A percentile compares a stretch with the other conserved stretches of the same genome.
phyloP scores from a whole-genome alignment of 35 echinoderm and acorn worm genomes.

The Lytechinus variegatus region DNA sequence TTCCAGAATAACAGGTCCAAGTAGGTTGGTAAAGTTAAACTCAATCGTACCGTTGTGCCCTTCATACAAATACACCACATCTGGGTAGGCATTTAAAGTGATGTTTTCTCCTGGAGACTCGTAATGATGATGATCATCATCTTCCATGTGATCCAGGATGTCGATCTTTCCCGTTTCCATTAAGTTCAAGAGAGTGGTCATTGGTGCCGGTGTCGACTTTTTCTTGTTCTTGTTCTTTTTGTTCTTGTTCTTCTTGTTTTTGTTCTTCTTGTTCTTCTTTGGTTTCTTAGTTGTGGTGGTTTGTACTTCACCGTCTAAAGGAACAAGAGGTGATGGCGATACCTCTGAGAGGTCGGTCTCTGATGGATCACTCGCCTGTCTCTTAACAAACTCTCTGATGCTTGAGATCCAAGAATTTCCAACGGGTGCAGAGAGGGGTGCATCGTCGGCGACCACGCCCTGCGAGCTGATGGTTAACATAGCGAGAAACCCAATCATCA shows the following conservation, averaged over 20 bases:
- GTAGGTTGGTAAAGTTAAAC: slow-evolving; percentile 50
- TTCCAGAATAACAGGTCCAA: slow-evolving; percentile 46
- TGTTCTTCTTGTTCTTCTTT: background rate
- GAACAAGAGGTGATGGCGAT: background rate
- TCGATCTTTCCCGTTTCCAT: background rate
- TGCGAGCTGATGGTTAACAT: background rate
- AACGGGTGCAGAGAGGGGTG: background rate
- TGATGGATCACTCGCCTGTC: background rate
- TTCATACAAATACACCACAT: background rate
- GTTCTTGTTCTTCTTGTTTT: background rate
- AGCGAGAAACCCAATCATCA: background rate
- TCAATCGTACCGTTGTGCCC: slow-evolving; percentile 33
- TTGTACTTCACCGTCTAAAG: background rate
- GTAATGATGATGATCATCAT: background rate
- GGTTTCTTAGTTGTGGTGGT: slow-evolving; percentile 50
- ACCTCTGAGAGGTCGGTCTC: background rate
- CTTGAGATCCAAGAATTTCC: background rate
- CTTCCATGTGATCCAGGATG: background rate
- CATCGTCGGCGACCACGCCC: background rate
- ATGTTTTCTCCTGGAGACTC: slow-evolving; percentile 13
- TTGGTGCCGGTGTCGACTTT: slow-evolving; percentile 7
- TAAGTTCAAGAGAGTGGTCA: background rate
- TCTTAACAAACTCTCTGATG: slow-evolving; percentile 22
- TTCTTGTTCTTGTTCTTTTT: slow-evolving; percentile 35
- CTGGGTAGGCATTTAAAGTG: background rate